These are phyloP conservation scores for Oscheius sp. DNA, from an alignment of 2,888 invertebrate species.

Conservation along the genomic window DNA sequence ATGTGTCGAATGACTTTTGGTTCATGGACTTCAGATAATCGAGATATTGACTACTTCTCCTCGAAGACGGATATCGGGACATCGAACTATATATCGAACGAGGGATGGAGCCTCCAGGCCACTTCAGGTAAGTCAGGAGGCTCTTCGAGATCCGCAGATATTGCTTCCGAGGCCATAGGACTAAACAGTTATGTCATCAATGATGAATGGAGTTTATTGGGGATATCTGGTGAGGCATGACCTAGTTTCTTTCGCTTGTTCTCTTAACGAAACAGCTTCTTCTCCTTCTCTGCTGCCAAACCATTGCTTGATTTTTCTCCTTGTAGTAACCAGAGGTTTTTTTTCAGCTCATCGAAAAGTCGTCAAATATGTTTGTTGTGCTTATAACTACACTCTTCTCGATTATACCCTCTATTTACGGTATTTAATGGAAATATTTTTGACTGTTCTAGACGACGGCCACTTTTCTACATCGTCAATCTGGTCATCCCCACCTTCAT, in stretches of 20 bases:
- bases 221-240: conserved; percentile 23
- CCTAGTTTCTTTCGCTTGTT: background rate
- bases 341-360: conserved; percentile 32
- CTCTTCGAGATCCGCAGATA: background rate
- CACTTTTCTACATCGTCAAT: conserved; percentile 49
- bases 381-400: conserved; percentile 42
- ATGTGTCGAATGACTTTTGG: conserved; percentile 37
- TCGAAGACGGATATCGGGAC: conserved; percentile 27
- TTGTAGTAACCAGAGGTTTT: background rate
- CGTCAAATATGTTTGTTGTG: conserved; percentile 45
- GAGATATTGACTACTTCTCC: conserved; percentile 39
- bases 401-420: conserved; percentile 38
- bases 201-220: conserved; percentile 28
- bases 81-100: conserved; percentile 36
- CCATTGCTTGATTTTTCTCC: background rate
- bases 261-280: background rate
- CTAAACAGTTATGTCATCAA: conserved; percentile 22
- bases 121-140: conserved; percentile 25
- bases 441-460: conserved; percentile 35
- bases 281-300: background rate
- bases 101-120: conserved; percentile 39
- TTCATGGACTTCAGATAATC: conserved; percentile 36
- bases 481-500: conserved; percentile 55
- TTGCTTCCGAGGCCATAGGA: conserved; percentile 8
- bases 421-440: background rate